Base-by-base conservation (phyloP, 1,140 invertebrate species). In the Trichonephila clavipes region DNA sequence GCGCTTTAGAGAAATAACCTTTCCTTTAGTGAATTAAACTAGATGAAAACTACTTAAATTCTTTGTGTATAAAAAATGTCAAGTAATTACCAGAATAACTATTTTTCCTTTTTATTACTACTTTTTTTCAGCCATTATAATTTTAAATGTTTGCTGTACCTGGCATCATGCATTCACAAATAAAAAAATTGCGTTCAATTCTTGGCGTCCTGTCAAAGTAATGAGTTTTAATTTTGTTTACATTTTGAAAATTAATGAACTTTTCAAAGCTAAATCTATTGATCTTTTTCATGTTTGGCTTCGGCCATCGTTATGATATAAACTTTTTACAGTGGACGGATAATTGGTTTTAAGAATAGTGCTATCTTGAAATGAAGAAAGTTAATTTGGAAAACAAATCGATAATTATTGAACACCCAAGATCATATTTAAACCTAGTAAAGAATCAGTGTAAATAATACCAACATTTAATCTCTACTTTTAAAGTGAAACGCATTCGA, bases 351-450 rank as follows among this genome's bases (percentile, higher is more conserved):
- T 28, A 18, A 5, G 16, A 64, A n/a, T 14, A 19, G 19, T 59
- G 16, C 18, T 62, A 72, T 82, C 24, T 58, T 61, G 28, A 81
- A 77, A 77, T 90, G 89, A 90, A 34, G 66, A 34, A 90, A 61
- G 28, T 61, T 21, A 82, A 51, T 61, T 14, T 90, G 51, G 58
- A 90, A 90, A 89, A 90, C 69, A 90, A 90, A 90, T 90, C 89
- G 59, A 90, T 90, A 90, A 90, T 90, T 90, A 82, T 82, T 82
- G 89, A 81, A 90, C 24, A 51, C 34, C 40, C 89, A 81, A n/a
- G n/a, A 77, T 77, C 72, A 77, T 40, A 34, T 77, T 77, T 77
- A 34, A 77, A 77, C 18, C 72, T 5, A 6, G 24, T 34, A 18
- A 77, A 77, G 14, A 40, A 40, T 77, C 12, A 28, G 18, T 40